These are phyloP conservation scores for Sebastolobus altivelis DNA, from an alignment of 2,797 vertebrate genomes.

Conservation along the genomic window DNA sequence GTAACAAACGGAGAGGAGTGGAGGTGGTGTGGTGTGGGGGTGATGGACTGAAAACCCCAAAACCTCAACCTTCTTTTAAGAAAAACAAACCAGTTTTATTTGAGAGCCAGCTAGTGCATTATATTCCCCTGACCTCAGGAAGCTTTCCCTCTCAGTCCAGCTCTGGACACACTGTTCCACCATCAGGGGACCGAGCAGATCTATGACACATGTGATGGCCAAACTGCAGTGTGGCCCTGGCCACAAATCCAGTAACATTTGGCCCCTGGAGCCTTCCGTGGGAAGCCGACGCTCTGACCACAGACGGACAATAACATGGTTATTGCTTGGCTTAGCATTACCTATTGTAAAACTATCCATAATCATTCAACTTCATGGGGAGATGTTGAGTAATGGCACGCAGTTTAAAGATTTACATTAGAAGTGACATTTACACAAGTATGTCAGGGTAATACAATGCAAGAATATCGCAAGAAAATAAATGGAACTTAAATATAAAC, in stretches of 20 bases:
- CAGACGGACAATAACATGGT: slow-evolving; percentile 67
- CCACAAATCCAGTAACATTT: slow-evolving; percentile 70
- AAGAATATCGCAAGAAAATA: slow-evolving; percentile 34
- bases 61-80: slow-evolving; percentile 81
- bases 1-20: slow-evolving; percentile 67
- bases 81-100: slow-evolving; percentile 83
- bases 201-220: slow-evolving; percentile 69
- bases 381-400: slow-evolving; percentile 56
- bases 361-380: slow-evolving; percentile 53
- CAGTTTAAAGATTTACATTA: slow-evolving; percentile 26
- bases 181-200: slow-evolving; percentile 59
- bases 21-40: slow-evolving; percentile 76
- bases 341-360: slow-evolving; percentile 64
- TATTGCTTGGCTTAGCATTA: slow-evolving; percentile 60
- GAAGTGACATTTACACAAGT: slow-evolving; percentile 44
- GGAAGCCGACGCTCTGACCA: slow-evolving; percentile 57
- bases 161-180: slow-evolving; percentile 72
- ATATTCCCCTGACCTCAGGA: slow-evolving; percentile 80
- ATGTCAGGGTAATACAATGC: slow-evolving; percentile 37
- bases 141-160: slow-evolving; percentile 71
- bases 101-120: slow-evolving; percentile 74
- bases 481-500: slow-evolving; percentile 27
- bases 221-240: slow-evolving; percentile 70
- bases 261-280: slow-evolving; percentile 64
- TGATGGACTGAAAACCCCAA: slow-evolving; percentile 76